Evolutionary conservation across 2,113 vertebrate species (phyloP), one percentile per base, ranked within the genome.

Genomic region (Perca fluviatilis): DNA sequence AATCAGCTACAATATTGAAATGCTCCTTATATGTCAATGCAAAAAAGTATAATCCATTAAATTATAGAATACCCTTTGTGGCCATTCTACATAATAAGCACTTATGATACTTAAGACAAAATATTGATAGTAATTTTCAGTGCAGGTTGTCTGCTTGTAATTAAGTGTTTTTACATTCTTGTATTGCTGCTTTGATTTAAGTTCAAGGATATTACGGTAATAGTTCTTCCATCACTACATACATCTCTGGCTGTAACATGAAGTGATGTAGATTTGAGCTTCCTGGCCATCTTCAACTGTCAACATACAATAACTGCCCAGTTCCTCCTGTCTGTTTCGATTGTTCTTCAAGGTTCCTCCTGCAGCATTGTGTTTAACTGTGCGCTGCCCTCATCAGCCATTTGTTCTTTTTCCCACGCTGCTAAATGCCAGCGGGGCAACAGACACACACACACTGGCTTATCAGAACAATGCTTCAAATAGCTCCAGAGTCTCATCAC

Each of bases 371-470:
- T 77, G 65, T 79, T 83, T 84, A 67, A 68, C 83, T 67, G 74
- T 69, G 63, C 21, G 54, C 74, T 79, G 79, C 81, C 76, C 72
- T 92, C 83, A 80, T 83, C 84, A 58, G 82, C 93, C 95, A 94
- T 95, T 94, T 95, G 94, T 94, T 94, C 93, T 94, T 94, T 95
- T 96, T 96, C 95, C 95, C 95, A 96, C 94, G 94, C 92, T 94
- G 89, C 76, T 84, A 79, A 80, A 91, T 94, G 92, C 91, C 89
- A 85, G 84, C 36, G 25, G 73, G 66, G 74, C 79, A 80, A 57
- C 84, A 77, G 51, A 86, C 89, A 91, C 86, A 85, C 89, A 87
- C 84, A 90, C 78, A 78, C 85, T 46, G 76, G 94, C 93, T 95
- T 95, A 95, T 95, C 93, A 76, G 93, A 94, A 95, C 95, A 95